These are phyloP conservation scores for Aviceda subcristata DNA, from an alignment of 2,113 vertebrate species.

Conservation along the genomic window DNA sequence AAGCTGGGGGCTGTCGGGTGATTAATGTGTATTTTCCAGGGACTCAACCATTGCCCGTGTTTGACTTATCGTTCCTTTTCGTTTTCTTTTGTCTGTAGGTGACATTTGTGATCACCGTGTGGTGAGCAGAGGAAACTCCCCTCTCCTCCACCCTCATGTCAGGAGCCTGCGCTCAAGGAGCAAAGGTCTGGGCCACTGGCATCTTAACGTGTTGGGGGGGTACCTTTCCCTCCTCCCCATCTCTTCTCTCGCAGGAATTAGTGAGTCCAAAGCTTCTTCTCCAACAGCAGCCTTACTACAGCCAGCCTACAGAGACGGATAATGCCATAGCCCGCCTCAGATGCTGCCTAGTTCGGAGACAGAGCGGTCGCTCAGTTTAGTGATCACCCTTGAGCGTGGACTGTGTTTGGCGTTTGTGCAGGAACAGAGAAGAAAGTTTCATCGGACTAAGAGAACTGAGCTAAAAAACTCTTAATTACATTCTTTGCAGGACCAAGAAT, in stretches of 20 bases:
- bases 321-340: not conserved
- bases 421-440: not conserved
- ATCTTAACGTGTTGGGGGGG: not conserved
- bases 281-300: not conserved
- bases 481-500: not conserved
- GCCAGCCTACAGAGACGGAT: not conserved
- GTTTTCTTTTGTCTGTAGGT: conserved; percentile 58
- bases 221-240: not conserved
- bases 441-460: not conserved
- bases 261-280: not conserved
- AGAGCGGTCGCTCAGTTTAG: rapidly evolving
- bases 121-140: conserved; percentile 35
- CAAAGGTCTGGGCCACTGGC: not conserved
- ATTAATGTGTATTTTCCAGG: conserved; percentile 20
- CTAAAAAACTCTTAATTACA: not conserved
- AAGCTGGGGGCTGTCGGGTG: not conserved
- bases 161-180: not conserved
- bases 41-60: not conserved
- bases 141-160: not conserved
- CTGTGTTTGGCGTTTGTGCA: rapidly evolving
- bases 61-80: conserved; percentile 10
- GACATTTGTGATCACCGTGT: conserved; percentile 30
- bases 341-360: rapidly evolving
- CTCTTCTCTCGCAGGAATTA: not conserved
- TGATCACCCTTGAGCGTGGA: not conserved